Base-by-base conservation (phyloP, 2,888 invertebrate genomes). In the Petrolisthes manimaculis region DNA sequence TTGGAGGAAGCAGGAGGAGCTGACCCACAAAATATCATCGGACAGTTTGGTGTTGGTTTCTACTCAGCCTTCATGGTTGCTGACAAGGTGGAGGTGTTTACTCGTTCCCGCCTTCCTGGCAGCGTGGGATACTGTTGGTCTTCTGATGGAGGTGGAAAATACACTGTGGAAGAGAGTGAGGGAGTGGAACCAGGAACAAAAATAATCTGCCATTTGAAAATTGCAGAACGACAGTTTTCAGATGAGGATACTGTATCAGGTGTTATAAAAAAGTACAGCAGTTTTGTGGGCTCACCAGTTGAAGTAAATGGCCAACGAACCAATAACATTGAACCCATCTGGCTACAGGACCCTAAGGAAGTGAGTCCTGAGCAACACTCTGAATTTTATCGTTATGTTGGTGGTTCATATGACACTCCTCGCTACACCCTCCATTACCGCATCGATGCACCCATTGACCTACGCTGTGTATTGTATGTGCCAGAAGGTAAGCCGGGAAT, bases 1-100 rank as follows among this genome's bases (percentile, higher is more conserved):
- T 93, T 98, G 54, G 96, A 96, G 92, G 83, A 89, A 91, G 84
- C 93, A 54, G 95, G 95, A 14, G 90, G 91, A 80, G 89, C 91
- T 14, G 95, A 95, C 91, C 93, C 95, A 0, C 96, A 95, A 82
- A 95, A 96, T 91, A 97, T 98, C 84, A 98, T 98, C 93, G 98
- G 99, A 4, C 98, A 99, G 93, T 99, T 99, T 94, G 99, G 99
- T 91, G 99, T 99, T 24, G 99, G 99, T 0, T 99, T 99, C 93
- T 99, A 99, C 93, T 98, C 99, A 18, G 96, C 97, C 0, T 99
- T 99, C 93, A 99, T 99, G 97, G 99, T 99, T 4, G 98, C 98
- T 51, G 96, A 98, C 92, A 96, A 96, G 92, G 97, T 99, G 54
- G 98, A 98, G 92, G 98, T 99, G 0, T 98, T 94, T 92, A 97